Evolutionary conservation across 2,888 invertebrate genomes (phyloP), one percentile per base, ranked within the genome.

Genomic region (Leptopilina syphax): DNA sequence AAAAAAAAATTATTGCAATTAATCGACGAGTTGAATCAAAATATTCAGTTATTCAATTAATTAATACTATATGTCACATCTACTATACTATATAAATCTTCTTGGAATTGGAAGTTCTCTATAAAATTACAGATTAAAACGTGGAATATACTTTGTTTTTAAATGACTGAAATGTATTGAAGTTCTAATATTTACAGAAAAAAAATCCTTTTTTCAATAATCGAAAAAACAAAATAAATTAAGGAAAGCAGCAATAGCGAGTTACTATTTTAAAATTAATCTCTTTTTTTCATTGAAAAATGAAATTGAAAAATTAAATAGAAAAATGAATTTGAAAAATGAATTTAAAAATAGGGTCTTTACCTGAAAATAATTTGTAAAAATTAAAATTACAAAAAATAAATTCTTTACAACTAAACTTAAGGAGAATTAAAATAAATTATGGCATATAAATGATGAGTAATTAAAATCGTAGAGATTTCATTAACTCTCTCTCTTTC

Each of bases 371-470:
- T 50, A 50, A 50, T 50, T 50, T 50, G 50, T 50, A 47, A 47
- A 47, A 47, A 47, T 44, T 50, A 50, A 12, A 10, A 10, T 50
- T 50, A 34, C 10, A 50, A 50, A 50, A 50, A 50, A 50, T 50
- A 50, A 50, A 50, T 50, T 50, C 12, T 50, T 50, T 10, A 50
- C 10, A 50, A 50, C 10, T 50, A 50, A 18, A 63, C 63, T n/a
- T 57, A 57, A 65, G 60, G 12, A 65, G 66, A 78, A 77, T 81
- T 65, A 34, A 81, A 80, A 68, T 10, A 83, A 81, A 77, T 83
- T 50, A 66, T 79, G 80, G 77, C 60, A 60, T 34, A 34, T 60
- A 79, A 80, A 70, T 82, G 81, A 50, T 50, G 50, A 50, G 50
- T 50, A 50, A 50, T 50, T 50, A 50, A 50, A 44, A 8, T 8